These are phyloP conservation scores for Elaphurus davidianus DNA, from an alignment of 2,113 vertebrate species.

Conservation along the genomic window DNA sequence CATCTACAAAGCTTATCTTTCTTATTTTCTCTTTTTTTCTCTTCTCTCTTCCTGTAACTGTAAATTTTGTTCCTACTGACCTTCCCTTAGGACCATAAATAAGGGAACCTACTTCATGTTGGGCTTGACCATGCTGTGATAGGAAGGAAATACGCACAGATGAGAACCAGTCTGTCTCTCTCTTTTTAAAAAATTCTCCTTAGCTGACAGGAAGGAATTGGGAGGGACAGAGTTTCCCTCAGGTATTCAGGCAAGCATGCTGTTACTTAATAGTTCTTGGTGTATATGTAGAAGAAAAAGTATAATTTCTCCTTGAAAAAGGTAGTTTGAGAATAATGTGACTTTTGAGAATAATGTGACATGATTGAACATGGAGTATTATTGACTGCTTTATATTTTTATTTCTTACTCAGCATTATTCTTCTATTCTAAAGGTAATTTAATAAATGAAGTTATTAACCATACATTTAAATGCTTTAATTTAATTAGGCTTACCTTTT, in stretches of 20 bases:
- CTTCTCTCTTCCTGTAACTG: not conserved
- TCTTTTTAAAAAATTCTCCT: conserved; percentile 21
- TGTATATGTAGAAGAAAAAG: not conserved
- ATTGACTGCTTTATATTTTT: not conserved
- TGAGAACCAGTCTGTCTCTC: not conserved
- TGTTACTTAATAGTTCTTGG: conserved; percentile 18
- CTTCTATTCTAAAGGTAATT: conserved; percentile 1
- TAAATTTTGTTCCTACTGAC: not conserved
- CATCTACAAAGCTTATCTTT: not conserved
- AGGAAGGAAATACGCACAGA: conserved; percentile 59
- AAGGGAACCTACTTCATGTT: not conserved
- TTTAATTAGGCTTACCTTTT: not conserved
- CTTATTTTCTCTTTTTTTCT: not conserved
- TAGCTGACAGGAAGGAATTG: conserved; percentile 68
- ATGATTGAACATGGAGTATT: not conserved
- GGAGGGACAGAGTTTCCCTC: conserved; percentile 64
- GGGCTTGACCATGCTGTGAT: conserved; percentile 7
- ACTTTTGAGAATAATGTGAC: not conserved
- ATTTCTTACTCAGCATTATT: not conserved
- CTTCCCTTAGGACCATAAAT: not conserved
- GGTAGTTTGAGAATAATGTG: not conserved
- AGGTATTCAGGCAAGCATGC: conserved; percentile 39
- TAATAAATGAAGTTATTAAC: not conserved
- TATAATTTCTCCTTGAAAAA: conserved; percentile 25
- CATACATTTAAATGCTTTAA: not conserved